Evolutionary conservation across 2,113 vertebrate genomes (phyloP).

Genomic region (Muntiacus reevesi): DNA sequence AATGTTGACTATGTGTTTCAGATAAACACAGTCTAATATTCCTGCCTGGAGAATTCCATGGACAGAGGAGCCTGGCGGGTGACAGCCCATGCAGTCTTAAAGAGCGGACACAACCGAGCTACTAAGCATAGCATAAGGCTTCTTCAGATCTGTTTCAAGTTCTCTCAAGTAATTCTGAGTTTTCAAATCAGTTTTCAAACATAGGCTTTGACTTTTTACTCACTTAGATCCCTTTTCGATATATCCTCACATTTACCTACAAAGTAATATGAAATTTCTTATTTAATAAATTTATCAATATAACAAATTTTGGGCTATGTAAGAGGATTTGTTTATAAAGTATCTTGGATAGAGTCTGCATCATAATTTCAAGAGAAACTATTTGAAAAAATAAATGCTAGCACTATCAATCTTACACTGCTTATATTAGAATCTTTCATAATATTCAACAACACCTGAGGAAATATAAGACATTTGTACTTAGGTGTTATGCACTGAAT

Average conservation of each 20-base stretch:
- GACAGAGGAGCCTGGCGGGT: not conserved
- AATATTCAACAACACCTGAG: not conserved
- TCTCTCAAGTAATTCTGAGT: not conserved
- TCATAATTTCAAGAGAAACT: not conserved
- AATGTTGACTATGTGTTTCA: not conserved
- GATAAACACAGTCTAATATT: not conserved
- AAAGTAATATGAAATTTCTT: not conserved
- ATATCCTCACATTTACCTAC: not conserved
- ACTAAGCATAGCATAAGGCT: not conserved
- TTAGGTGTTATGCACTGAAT: too few species aligned
- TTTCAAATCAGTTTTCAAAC: not conserved
- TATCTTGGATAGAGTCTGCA: not conserved
- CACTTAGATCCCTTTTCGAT: not conserved
- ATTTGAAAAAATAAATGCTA: not conserved
- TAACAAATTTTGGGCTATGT: not conserved
- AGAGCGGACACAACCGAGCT: not conserved
- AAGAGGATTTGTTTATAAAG: not conserved
- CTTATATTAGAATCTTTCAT: not conserved
- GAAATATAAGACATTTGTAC: not conserved
- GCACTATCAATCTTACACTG: not conserved
- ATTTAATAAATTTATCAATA: not conserved
- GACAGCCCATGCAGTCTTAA: not conserved
- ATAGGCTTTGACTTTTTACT: not conserved
- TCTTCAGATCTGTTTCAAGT: not conserved
- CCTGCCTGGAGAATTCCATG: not conserved